phyloP scores from a whole-genome alignment of 1,140 invertebrate species.

The Drosophila busckii region DNA sequence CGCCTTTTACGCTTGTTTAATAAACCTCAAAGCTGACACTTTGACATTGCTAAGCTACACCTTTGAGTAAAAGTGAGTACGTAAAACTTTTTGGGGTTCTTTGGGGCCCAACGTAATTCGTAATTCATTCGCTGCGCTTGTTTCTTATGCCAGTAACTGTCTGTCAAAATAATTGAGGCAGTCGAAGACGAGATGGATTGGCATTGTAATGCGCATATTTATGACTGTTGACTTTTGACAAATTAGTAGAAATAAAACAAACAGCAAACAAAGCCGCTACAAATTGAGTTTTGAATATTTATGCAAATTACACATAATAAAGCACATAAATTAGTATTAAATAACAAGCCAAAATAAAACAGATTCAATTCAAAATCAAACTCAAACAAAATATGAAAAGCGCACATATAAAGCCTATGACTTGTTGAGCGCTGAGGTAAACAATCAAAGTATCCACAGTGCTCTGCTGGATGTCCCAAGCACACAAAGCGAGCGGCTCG shows the following conservation, averaged over 20 bases:
- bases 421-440: slow-evolving; percentile 53
- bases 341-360: slow-evolving; percentile 47
- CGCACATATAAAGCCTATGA: slow-evolving; percentile 35
- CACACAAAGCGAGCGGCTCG: slow-evolving; percentile 20
- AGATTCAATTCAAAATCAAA: slow-evolving; percentile 25
- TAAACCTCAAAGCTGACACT: slow-evolving; percentile 18
- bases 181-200: slow-evolving; percentile 16
- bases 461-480: slow-evolving; percentile 53
- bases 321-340: slow-evolving; percentile 75
- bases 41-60: slow-evolving; percentile 13
- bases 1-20: slow-evolving; percentile 26
- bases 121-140: slow-evolving; percentile 62
- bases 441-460: slow-evolving; percentile 5
- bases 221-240: slow-evolving; percentile 61
- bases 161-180: slow-evolving; percentile 66
- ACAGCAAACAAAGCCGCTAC: too few relatives aligned
- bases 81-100: background rate
- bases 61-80: slow-evolving; percentile 22
- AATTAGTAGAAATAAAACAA: slow-evolving; percentile 66
- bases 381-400: slow-evolving; percentile 11
- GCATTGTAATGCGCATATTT: slow-evolving; percentile 54
- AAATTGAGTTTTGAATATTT: slow-evolving; percentile 31
- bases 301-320: slow-evolving; percentile 70
- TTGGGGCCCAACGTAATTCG: slow-evolving; percentile 22
- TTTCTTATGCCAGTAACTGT: slow-evolving; percentile 23